Evolutionary conservation across 2,888 invertebrate genomes (phyloP), one percentile per base, ranked within the genome.

Genomic region (Xestia rhomboidea): DNA sequence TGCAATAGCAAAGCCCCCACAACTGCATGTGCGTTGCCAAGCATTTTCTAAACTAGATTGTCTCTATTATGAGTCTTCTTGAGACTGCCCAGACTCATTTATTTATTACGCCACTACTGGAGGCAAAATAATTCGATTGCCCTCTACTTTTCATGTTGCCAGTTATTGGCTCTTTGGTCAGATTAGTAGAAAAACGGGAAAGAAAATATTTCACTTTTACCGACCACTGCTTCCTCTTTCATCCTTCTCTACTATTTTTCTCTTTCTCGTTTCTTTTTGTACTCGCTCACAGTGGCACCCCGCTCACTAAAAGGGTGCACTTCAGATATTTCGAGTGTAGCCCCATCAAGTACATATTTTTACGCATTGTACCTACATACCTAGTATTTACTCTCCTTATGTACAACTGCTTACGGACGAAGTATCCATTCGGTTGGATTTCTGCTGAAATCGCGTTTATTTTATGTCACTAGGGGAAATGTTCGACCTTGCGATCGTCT

Each of bases 221-320:
- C 11, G 24, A 24, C 24, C 24, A 24, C 51, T 24, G 11, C 3
- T 51, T 11, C 10, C 24, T 51, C 51, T 51, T 24, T 51, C 51
- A 51, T 51, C 54, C n/a, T 57, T n/a, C 13, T 54, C n/a, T 5
- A 54, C n/a, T 13, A n/a, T n/a, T 51, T 51, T 13, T 54, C 54
- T 5, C n/a, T 57, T 54, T 54, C 1, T n/a, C 15, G 15, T 57
- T 27, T 10, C 10, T 60, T 34, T 30, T 21, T 21, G 13, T 13
- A 18, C 57, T 34, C 81, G 84, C 77, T 62, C 0, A 0, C 68
- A 84, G 41, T 77, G 77, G 0, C n/a, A 66, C 83, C 70, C 27
- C 51, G 10, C 81, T 51, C 68, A 51, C 74, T 82, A 88, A 85
- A 88, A 89, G 89, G 89, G 89, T 88, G 86, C 88, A 88, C 86